Conservation (phyloP, 2,797 vertebrate genomes). For the Halcyon badia region DNA sequence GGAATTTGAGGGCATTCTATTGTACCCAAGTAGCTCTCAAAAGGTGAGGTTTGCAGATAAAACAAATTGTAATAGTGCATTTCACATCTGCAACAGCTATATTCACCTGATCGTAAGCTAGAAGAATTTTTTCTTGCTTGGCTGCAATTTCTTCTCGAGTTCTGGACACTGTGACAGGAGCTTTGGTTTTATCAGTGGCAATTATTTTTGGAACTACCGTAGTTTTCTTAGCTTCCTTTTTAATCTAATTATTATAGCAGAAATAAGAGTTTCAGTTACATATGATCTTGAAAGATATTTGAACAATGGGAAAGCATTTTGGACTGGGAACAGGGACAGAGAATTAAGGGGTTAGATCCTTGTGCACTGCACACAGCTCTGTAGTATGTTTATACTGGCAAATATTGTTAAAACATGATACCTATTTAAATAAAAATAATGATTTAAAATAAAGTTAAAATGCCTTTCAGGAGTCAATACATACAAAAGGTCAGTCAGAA, state of each 20-base stretch:
- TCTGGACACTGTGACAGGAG: constrained; percentile 54
- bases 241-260: constrained; percentile 71
- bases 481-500: constrained; percentile 10
- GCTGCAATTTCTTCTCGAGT: constrained; percentile 70
- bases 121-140: constrained; percentile 64
- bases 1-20: not conserved
- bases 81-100: constrained; percentile 28
- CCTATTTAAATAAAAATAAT: not conserved
- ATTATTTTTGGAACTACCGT: constrained; percentile 50
- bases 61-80: not conserved
- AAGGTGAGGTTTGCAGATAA: not conserved
- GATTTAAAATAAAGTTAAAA: not conserved
- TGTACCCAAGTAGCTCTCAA: not conserved
- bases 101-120: constrained; percentile 65
- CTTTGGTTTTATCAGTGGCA: constrained; percentile 49
- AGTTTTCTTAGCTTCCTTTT: constrained; percentile 75
- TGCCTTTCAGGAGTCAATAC: not conserved
- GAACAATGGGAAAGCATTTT: not conserved
- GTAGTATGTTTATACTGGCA: not conserved
- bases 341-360: constrained; percentile 26
- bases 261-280: constrained; percentile 61
- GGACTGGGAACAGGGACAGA: not conserved
- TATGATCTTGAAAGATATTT: not conserved
- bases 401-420: constrained; percentile 1
- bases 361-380: not conserved